A percentile compares a stretch with the other conserved stretches of the same genome.
Conservation (phyloP, 2,113 vertebrate species). For the Pituophis catenifer region DNA sequence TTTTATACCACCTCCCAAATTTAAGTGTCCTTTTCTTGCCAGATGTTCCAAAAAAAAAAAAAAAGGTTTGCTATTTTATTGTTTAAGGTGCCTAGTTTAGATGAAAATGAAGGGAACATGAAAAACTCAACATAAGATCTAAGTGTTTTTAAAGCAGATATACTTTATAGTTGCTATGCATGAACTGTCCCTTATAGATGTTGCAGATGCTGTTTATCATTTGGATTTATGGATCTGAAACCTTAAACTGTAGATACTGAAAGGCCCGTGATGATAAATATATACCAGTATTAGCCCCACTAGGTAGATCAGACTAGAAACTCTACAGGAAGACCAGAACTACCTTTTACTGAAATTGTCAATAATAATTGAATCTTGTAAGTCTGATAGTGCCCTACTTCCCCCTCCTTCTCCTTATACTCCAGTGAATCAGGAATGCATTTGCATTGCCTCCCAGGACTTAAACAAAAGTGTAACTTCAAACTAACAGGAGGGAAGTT, state of each 20-base stretch:
- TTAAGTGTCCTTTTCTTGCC: neutral
- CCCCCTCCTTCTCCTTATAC: neutral
- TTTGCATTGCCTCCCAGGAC: neutral
- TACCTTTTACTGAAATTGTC: neutral
- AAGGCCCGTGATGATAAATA: neutral
- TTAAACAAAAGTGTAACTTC: neutral
- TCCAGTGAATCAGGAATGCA: neutral
- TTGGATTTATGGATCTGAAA: neutral
- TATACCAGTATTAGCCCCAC: neutral
- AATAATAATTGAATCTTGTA: neutral
- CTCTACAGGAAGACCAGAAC: neutral
- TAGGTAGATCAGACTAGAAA: neutral
- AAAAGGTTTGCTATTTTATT: neutral
- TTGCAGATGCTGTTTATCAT: neutral
- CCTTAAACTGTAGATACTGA: neutral
- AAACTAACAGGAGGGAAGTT: neutral
- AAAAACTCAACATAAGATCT: neutral
- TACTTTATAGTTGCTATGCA: neutral
- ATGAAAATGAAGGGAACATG: neutral
- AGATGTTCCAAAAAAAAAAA: neutral
- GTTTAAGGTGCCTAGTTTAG: neutral
- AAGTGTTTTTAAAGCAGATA: neutral
- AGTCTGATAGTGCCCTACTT: neutral
- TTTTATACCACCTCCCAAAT: neutral
- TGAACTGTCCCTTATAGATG: neutral